A percentile compares a stretch with the other conserved stretches of the same genome.
phyloP scores from a whole-genome alignment of 2,113 vertebrate species.

The Macrotis lagotis region DNA sequence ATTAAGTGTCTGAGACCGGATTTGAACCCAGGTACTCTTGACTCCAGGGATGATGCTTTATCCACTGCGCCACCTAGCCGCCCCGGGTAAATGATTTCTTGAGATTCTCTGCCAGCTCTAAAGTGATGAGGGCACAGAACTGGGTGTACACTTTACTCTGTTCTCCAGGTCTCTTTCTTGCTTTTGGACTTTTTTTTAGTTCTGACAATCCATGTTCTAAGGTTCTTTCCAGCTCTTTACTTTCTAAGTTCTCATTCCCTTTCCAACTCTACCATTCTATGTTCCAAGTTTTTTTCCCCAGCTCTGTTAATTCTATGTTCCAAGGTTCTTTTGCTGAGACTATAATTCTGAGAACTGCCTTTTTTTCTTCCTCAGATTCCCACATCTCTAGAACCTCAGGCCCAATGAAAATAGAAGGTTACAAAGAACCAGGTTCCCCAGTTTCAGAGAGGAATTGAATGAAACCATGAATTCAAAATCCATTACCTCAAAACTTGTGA shows the following conservation, averaged over 20 bases:
- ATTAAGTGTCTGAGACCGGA: too few relatives aligned
- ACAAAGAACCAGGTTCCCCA: not conserved
- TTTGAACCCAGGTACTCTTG: too few relatives aligned
- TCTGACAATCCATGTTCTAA: not conserved
- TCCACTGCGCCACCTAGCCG: too few relatives aligned
- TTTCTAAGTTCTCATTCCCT: not conserved
- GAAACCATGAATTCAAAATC: not conserved
- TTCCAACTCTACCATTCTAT: not conserved
- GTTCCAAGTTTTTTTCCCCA: not conserved
- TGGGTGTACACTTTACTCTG: not conserved
- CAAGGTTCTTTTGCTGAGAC: not conserved
- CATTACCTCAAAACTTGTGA: not conserved
- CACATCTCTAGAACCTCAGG: not conserved
- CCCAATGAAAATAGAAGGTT: not conserved
- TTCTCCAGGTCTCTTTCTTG: not conserved
- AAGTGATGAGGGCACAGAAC: not conserved
- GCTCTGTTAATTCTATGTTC: not conserved
- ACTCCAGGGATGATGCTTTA: too few relatives aligned
- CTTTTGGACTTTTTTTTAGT: not conserved
- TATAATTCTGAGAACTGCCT: not conserved
- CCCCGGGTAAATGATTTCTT: not conserved
- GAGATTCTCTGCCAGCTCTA: not conserved
- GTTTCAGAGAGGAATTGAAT: not conserved
- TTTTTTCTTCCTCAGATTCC: not conserved
- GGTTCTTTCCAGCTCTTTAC: not conserved